phyloP scores from a whole-genome alignment of 2,888 invertebrate genomes.

The Eupithecia centaureata region DNA sequence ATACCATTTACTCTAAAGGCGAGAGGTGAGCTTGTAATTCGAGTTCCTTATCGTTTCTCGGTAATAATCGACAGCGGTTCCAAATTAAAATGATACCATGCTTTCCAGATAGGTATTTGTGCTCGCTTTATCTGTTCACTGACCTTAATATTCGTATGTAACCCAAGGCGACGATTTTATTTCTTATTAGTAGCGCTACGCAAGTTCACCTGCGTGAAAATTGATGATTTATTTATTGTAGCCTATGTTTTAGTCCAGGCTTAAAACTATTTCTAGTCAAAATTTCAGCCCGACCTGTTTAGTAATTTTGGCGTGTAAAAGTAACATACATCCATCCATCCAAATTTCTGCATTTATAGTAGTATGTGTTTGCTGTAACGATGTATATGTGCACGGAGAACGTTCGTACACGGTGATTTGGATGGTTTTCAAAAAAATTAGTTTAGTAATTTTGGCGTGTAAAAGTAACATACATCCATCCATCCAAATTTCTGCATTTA shows the following conservation, averaged over 20 bases:
- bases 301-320: too few relatives aligned
- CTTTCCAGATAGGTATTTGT: slow-evolving; percentile 20
- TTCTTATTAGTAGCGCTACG: too few relatives aligned
- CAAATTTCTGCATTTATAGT: too few relatives aligned
- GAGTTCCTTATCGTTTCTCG: slow-evolving; percentile 63
- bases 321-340: too few relatives aligned
- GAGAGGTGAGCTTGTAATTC: slow-evolving; percentile 64
- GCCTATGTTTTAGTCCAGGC: too few relatives aligned
- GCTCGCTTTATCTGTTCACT: slow-evolving; percentile 28
- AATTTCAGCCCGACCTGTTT: too few relatives aligned
- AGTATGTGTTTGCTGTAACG: not conserved
- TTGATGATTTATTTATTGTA: too few relatives aligned
- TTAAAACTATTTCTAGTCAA: too few relatives aligned
- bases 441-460: too few relatives aligned
- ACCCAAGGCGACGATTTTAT: not conserved
- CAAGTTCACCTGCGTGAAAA: too few relatives aligned
- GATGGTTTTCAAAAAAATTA: not conserved
- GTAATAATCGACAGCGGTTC: slow-evolving; percentile 51
- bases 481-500: too few relatives aligned
- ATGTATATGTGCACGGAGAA: not conserved
- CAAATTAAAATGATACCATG: slow-evolving; percentile 30
- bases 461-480: too few relatives aligned
- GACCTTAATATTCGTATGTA: not conserved
- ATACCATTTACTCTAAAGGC: slow-evolving; percentile 72
- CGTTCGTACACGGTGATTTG: not conserved